phyloP scores from a whole-genome alignment of 2,113 vertebrate species.

The Naja naja region DNA sequence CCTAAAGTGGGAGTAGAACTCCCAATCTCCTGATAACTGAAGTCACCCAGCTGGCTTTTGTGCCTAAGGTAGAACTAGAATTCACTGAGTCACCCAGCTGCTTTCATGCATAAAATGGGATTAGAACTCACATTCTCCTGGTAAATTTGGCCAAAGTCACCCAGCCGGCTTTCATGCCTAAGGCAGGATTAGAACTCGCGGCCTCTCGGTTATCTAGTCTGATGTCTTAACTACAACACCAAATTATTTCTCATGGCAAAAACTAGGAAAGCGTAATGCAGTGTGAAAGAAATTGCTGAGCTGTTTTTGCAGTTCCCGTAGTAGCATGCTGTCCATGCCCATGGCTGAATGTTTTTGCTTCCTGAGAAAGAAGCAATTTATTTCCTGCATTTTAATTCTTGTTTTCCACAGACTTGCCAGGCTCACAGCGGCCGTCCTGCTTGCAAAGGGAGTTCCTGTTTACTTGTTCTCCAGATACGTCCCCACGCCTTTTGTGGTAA shows the following conservation, averaged over 20 bases:
- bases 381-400: slow-evolving; percentile 1
- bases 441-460: slow-evolving; percentile 82
- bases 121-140: not conserved
- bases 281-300: not conserved
- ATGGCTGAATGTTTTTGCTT: not conserved
- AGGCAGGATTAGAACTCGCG: not conserved
- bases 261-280: not conserved
- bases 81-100: not conserved
- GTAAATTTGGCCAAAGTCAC: not conserved
- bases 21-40: not conserved
- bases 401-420: slow-evolving; percentile 77
- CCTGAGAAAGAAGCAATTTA: not conserved
- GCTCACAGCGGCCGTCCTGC: slow-evolving; percentile 86
- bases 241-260: not conserved
- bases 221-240: not conserved
- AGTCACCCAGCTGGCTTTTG: not conserved
- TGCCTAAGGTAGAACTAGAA: not conserved
- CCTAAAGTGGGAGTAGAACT: not conserved
- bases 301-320: too few species aligned
- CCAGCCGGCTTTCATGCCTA: not conserved
- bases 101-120: not conserved
- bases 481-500: slow-evolving; percentile 95
- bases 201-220: not conserved
- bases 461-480: slow-evolving; percentile 90
- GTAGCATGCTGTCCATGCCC: too few species aligned